phyloP scores from a whole-genome alignment of 2,888 invertebrate species.

The Perizoma affinitatum region DNA sequence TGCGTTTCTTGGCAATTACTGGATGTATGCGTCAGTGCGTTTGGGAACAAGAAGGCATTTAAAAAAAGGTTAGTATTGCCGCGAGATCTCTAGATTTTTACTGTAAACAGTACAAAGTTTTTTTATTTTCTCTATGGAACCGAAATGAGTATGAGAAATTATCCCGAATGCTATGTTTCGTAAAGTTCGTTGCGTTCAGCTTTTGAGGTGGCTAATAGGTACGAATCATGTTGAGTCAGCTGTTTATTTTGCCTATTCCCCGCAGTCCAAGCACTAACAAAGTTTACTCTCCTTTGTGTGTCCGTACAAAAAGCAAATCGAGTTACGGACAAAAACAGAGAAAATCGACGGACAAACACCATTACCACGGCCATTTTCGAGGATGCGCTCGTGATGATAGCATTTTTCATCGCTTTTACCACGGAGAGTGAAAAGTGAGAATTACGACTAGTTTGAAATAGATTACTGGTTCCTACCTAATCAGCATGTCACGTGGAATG shows the following conservation, averaged over 20 bases:
- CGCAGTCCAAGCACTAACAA: constrained; percentile 59
- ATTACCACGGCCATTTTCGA: constrained; percentile 81
- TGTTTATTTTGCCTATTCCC: constrained; percentile 3
- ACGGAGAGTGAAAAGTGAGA: constrained; percentile 30
- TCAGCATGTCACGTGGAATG: no score
- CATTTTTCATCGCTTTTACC: constrained; percentile 66
- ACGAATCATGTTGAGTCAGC: constrained; percentile 3
- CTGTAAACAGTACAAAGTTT: no score
- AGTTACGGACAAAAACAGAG: constrained; percentile 81
- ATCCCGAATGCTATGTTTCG: no score
- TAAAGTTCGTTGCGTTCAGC: no score
- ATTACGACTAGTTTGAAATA: constrained; percentile 11
- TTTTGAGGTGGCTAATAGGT: no score
- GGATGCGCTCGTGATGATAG: constrained; percentile 77
- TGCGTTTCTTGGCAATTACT: no score
- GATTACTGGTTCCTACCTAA: constrained; percentile 44
- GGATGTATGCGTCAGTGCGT: no score
- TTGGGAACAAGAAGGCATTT: no score
- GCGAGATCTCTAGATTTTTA: no score
- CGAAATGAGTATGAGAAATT: no score
- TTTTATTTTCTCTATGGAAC: no score
- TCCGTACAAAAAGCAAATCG: constrained; percentile 80
- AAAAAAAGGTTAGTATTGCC: no score
- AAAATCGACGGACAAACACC: constrained; percentile 82
- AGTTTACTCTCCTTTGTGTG: constrained; percentile 76